Conservation (phyloP, 2,113 vertebrate genomes). For the Lipophrys pholis region DNA sequence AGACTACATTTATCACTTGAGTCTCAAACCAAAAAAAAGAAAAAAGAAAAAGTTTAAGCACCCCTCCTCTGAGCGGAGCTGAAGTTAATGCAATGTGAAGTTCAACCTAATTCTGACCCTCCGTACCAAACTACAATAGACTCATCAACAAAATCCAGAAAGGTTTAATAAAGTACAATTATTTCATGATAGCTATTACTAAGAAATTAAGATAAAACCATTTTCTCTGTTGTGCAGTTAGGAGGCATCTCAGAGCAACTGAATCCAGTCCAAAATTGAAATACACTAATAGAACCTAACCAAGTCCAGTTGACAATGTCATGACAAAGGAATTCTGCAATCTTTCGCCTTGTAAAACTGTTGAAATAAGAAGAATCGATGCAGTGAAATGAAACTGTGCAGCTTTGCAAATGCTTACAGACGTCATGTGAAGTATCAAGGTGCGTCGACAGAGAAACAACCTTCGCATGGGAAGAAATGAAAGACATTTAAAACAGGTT, state of each 20-base stretch:
- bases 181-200: no score
- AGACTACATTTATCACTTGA: conserved; percentile 61
- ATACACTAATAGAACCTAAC: no score
- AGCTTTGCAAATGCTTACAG: not conserved
- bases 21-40: conserved; percentile 50
- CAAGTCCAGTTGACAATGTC: no score
- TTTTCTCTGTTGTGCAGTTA: no score
- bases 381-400: not conserved
- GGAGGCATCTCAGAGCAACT: no score
- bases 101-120: conserved; percentile 22
- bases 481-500: no score
- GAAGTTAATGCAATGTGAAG: conserved; percentile 59
- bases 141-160: not conserved
- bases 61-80: conserved; percentile 28
- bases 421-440: not conserved
- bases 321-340: not conserved
- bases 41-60: conserved; percentile 24
- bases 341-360: not conserved
- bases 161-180: not conserved
- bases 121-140: not conserved
- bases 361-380: not conserved
- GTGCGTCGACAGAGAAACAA: not conserved
- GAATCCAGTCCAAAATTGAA: no score
- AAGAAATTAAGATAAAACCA: no score
- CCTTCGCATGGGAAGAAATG: not conserved